Evolutionary conservation across 2,888 invertebrate species (phyloP), one percentile per base, ranked within the genome.

Genomic region (Isoperla grammatica): DNA sequence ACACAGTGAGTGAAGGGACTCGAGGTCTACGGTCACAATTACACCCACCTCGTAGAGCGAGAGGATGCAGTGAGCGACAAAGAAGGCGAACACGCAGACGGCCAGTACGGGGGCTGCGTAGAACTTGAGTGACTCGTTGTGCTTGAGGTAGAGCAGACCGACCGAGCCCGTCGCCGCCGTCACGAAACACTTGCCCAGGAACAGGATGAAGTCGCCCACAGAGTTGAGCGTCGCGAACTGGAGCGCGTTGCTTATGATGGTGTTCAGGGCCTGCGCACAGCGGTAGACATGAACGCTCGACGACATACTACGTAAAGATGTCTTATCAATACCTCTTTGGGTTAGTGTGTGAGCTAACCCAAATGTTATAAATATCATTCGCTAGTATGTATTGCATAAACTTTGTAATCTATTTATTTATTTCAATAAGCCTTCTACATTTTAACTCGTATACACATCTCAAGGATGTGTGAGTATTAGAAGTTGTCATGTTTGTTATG

Each of bases 161-260:
- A 90, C 79, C 56, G 85, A 81, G 23, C 90, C 92, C 0, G 91
- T 90, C 4, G 90, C 77, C 0, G 90, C 88, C 4, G 93, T 92
- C 59, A 95, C 90, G 62, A 84, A 81, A 69, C 86, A 79, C 69
- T 90, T 90, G 57, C 92, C 94, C 65, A 97, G 78, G 72, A 97
- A 94, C 49, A 97, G 77, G 63, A 96, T 87, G 72, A 95, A 95
- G 74, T 94, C 94, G 4, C 95, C 96, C 46, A 95, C 83, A 67
- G 90, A 88, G 76, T 96, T 96, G 59, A 97, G 89, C 0, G 94
- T 90, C 0, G 92, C 90, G 65, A 96, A 87, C 81, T 93, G 88
- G 40, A 95, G 74, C 0, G 87, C 88, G 73, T 95, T 92, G 70
- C 83, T 85, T 42, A 88, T 84, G 68, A 93, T 80, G 1, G 90